These are phyloP conservation scores for Limnodromus scolopaceus DNA, from an alignment of 2,797 vertebrate genomes.

Conservation along the genomic window DNA sequence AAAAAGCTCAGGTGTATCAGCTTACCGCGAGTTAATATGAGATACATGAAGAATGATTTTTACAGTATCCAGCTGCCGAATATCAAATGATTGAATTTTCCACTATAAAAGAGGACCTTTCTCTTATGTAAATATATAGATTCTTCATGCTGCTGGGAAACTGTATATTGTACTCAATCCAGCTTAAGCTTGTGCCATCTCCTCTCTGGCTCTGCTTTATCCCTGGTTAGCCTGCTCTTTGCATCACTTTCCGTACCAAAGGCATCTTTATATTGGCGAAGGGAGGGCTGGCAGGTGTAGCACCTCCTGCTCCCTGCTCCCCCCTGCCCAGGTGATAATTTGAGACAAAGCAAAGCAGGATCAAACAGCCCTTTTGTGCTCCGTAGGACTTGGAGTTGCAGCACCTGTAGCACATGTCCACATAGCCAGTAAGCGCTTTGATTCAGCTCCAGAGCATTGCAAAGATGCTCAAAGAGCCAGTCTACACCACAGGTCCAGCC, in stretches of 20 bases:
- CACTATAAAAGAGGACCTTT: neutral
- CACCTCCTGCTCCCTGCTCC: neutral
- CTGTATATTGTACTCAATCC: neutral
- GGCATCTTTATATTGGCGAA: neutral
- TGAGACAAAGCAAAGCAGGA: neutral
- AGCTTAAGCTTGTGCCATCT: neutral
- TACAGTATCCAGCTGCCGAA: slow-evolving; percentile 51
- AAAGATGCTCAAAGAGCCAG: neutral
- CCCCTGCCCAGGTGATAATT: neutral
- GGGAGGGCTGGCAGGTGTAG: neutral
- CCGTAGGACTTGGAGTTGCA: neutral
- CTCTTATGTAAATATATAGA: neutral
- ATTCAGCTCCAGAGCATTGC: neutral
- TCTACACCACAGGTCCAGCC: neutral
- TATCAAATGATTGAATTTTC: slow-evolving; percentile 26
- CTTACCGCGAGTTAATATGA: slow-evolving; percentile 11
- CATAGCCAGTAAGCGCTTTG: neutral
- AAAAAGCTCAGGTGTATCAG: slow-evolving; percentile 37
- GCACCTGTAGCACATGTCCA: neutral
- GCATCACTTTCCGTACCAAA: neutral
- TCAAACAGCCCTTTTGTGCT: neutral
- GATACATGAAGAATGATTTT: slow-evolving; percentile 21
- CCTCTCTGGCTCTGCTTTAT: neutral
- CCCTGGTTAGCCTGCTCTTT: neutral
- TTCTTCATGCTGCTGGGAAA: neutral